phyloP scores from a whole-genome alignment of 2,113 vertebrate genomes.

The Corythaixoides concolor region DNA sequence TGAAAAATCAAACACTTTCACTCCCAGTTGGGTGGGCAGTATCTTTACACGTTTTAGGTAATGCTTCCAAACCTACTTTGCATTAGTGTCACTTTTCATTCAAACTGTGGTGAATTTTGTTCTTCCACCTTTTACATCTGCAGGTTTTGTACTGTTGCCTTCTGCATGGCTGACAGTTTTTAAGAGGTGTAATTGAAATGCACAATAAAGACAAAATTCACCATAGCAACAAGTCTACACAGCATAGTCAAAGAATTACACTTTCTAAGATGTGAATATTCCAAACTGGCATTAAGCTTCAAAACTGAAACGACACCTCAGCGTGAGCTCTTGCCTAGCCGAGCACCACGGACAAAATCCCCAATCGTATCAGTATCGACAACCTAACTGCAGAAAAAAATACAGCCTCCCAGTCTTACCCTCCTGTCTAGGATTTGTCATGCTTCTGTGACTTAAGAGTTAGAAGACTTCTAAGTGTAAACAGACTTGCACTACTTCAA shows the following conservation, averaged over 20 bases:
- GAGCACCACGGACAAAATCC: not conserved
- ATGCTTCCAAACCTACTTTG: not conserved
- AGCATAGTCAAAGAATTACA: not conserved
- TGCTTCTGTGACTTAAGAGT: not conserved
- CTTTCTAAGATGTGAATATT: not conserved
- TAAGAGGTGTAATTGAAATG: not conserved
- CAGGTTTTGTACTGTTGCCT: not conserved
- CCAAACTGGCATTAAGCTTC: not conserved
- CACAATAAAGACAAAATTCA: not conserved
- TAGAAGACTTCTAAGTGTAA: not conserved
- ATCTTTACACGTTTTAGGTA: not conserved
- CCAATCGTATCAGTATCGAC: fast-evolving
- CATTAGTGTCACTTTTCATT: not conserved
- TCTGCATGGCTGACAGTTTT: not conserved
- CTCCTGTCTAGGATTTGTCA: not conserved
- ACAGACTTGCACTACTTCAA: not conserved
- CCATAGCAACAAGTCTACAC: not conserved
- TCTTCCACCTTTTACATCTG: not conserved
- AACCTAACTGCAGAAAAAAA: not conserved
- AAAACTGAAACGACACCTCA: not conserved
- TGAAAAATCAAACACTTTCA: not conserved
- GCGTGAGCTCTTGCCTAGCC: not conserved
- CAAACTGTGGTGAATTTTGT: not conserved
- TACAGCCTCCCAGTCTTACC: not conserved
- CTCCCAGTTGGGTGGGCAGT: not conserved